phyloP scores from a whole-genome alignment of 2,888 invertebrate species.

The Eugnorisma glareosa region DNA sequence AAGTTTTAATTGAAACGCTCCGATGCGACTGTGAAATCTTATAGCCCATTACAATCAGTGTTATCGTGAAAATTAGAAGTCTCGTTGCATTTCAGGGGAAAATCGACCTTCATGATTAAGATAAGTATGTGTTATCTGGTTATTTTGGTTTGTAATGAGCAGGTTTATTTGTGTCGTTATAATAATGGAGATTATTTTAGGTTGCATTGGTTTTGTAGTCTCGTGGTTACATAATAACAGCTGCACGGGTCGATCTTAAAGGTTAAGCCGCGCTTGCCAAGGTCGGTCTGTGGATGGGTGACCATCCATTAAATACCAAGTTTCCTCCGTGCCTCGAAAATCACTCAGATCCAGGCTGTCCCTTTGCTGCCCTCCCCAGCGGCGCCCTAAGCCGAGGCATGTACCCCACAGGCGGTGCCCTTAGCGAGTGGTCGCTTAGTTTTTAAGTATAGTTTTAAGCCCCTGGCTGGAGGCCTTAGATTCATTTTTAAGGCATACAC shows the following conservation, averaged over 20 bases:
- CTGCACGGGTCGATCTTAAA: neutral
- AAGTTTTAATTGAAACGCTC: slow-evolving; percentile 84
- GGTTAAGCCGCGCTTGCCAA: neutral
- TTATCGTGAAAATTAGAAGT: slow-evolving; percentile 71
- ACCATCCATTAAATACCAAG: neutral
- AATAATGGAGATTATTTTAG: neutral
- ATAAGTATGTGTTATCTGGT: slow-evolving; percentile 50
- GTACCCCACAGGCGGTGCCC: too few species aligned
- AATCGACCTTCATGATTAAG: slow-evolving; percentile 21
- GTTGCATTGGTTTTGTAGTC: neutral
- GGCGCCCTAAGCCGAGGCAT: too few species aligned
- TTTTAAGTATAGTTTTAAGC: too few species aligned
- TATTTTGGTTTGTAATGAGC: slow-evolving; percentile 21
- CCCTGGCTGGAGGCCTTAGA: too few species aligned
- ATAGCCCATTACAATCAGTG: slow-evolving; percentile 77
- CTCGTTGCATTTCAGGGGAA: slow-evolving; percentile 33
- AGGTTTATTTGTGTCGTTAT: slow-evolving; percentile 14
- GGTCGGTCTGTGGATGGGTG: neutral
- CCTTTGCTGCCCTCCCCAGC: too few species aligned
- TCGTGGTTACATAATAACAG: neutral
- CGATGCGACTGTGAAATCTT: slow-evolving; percentile 80
- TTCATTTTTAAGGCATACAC: too few species aligned
- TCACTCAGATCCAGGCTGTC: too few species aligned
- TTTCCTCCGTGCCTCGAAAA: neutral
- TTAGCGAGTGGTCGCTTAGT: too few species aligned